Evolutionary conservation across 2,888 invertebrate genomes (phyloP).

Genomic region (Galeopsomyia nigrocyanea): DNA sequence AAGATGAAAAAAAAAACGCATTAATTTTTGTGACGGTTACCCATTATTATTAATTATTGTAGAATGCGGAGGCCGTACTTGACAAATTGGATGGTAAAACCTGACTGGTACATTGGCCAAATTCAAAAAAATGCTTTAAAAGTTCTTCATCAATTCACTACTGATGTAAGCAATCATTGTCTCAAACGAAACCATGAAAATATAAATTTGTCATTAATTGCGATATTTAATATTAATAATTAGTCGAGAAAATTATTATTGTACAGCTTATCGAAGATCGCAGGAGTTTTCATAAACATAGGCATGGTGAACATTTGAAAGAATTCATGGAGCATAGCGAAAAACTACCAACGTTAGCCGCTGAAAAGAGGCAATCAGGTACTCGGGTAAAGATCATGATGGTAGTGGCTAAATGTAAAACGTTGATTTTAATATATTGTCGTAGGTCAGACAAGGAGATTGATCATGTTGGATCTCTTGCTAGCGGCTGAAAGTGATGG

Average conservation of each 20-base stretch:
- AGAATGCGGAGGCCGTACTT: conserved; percentile 70
- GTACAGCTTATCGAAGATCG: conserved; percentile 47
- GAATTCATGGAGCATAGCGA: conserved; percentile 18
- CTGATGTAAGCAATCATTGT: conserved; percentile 63
- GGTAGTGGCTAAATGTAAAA: too few relatives aligned
- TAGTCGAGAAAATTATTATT: too few relatives aligned
- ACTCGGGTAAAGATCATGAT: too few relatives aligned
- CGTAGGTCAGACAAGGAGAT: conserved; percentile 49
- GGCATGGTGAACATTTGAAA: conserved; percentile 37
- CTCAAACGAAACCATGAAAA: too few relatives aligned
- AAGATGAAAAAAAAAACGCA: too few relatives aligned
- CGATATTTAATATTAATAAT: too few relatives aligned
- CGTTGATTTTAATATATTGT: neutral
- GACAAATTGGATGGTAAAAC: neutral
- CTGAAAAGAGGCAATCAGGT: too few relatives aligned
- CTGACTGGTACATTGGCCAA: conserved; percentile 63
- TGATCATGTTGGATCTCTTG: conserved; percentile 62
- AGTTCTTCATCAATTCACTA: conserved; percentile 72
- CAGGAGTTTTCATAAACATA: conserved; percentile 44
- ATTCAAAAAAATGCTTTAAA: conserved; percentile 69
- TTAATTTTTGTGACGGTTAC: too few relatives aligned
- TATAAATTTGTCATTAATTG: too few relatives aligned
- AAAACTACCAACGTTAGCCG: too few relatives aligned
- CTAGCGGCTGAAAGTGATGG: conserved; percentile 55
- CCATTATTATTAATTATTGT: conserved; percentile 54